These are phyloP conservation scores for Botia almorhae DNA, from an alignment of 2,797 vertebrate genomes.

Conservation along the genomic window DNA sequence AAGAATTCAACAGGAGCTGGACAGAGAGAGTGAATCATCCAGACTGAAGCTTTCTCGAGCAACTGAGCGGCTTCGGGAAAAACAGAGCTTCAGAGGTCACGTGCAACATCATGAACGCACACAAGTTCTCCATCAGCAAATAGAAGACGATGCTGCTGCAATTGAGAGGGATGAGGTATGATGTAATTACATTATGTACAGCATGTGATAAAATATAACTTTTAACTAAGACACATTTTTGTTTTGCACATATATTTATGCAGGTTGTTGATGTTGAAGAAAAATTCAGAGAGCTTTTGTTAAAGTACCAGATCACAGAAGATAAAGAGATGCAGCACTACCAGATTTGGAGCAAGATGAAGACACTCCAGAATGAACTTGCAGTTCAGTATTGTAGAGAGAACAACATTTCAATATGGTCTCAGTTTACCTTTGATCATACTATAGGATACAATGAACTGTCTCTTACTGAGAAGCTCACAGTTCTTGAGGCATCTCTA, in stretches of 20 bases:
- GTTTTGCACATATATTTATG: background rate
- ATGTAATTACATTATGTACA: background rate
- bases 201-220: background rate
- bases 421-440: conserved; percentile 47
- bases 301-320: conserved; percentile 50
- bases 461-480: conserved; percentile 56
- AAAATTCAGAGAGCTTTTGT: conserved; percentile 41
- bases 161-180: conserved; percentile 48
- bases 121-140: conserved; percentile 45
- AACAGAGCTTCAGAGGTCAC: conserved; percentile 34
- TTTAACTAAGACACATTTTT: background rate
- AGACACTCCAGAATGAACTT: conserved; percentile 50
- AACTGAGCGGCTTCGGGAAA: conserved; percentile 35
- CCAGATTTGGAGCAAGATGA: conserved; percentile 48
- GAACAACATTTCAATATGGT: conserved; percentile 32
- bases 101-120: conserved; percentile 34
- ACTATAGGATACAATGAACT: conserved; percentile 40
- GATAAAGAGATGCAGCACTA: conserved; percentile 22
- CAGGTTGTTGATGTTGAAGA: conserved; percentile 45
- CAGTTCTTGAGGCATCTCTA: conserved; percentile 48
- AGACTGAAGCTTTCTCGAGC: conserved; percentile 43
- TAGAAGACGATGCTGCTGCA: conserved; percentile 47
- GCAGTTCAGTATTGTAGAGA: conserved; percentile 42
- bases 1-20: conserved; percentile 43
- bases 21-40: conserved; percentile 43